Conservation (phyloP, 1,140 invertebrate species). For the Ips nitidus region DNA sequence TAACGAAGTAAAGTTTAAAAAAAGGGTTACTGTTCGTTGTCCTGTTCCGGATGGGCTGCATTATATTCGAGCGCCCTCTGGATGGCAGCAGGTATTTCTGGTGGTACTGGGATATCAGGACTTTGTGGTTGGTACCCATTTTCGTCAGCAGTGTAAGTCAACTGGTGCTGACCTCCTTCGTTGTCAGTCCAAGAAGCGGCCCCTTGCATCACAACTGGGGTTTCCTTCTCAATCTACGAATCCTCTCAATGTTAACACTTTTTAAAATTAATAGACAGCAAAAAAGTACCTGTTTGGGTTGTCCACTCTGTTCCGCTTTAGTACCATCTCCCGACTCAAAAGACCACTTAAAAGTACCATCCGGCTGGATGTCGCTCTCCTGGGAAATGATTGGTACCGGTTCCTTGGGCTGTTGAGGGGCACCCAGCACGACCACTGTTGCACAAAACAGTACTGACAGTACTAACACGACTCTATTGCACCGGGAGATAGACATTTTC, state of each 20-base stretch:
- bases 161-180: slow-evolving; percentile 62
- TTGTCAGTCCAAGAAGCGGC: slow-evolving; percentile 77
- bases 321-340: slow-evolving; percentile 32
- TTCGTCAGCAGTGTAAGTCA: slow-evolving; percentile 62
- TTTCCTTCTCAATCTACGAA: slow-evolving; percentile 28
- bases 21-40: slow-evolving; percentile 13
- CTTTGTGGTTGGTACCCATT: slow-evolving; percentile 62
- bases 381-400: slow-evolving; percentile 34
- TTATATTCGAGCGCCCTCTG: slow-evolving; percentile 56
- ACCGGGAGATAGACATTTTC: background rate
- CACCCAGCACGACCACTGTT: slow-evolving; percentile 11
- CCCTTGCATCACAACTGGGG: slow-evolving; percentile 54
- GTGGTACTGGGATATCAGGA: slow-evolving; percentile 60
- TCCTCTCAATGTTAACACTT: background rate
- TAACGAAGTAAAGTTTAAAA: background rate
- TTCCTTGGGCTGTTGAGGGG: slow-evolving; percentile 14
- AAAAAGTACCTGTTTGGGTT: slow-evolving; percentile 25
- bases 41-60: slow-evolving; percentile 53
- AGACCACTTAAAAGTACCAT: slow-evolving; percentile 31
- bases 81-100: slow-evolving; percentile 59
- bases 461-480: slow-evolving; percentile 9
- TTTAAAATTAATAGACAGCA: background rate
- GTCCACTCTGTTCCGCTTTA: slow-evolving; percentile 30
- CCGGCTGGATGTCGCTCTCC: slow-evolving; percentile 28
- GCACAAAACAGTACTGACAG: background rate